A percentile compares a stretch with the other conserved stretches of the same genome.
These are phyloP conservation scores for Drosophila nr. medialis DNA, from an alignment of 2,888 invertebrate genomes.

Conservation along the genomic window DNA sequence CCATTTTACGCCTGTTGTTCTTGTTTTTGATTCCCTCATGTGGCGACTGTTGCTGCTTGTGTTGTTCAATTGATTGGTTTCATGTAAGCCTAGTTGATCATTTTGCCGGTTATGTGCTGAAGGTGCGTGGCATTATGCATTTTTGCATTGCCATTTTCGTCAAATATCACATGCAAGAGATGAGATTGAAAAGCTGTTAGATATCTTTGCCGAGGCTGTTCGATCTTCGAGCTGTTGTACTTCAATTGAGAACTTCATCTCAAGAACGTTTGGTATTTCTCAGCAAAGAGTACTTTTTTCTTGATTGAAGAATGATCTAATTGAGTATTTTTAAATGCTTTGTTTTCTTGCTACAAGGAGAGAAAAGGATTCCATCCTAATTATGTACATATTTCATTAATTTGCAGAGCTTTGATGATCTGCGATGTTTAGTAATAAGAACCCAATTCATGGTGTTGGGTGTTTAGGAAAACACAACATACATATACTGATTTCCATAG, in stretches of 20 bases:
- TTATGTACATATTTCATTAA: not conserved
- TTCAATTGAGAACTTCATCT: not conserved
- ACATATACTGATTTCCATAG: conserved; percentile 5
- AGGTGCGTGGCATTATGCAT: not conserved
- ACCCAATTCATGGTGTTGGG: not conserved
- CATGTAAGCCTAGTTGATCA: conserved; percentile 8
- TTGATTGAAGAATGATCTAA: not conserved
- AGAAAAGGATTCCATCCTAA: not conserved
- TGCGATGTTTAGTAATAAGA: not conserved
- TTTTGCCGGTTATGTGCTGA: not conserved
- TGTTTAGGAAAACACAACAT: conserved; percentile 9
- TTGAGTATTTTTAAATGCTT: not conserved
- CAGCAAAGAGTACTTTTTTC: not conserved
- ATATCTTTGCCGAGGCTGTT: not conserved
- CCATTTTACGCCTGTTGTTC: conserved; percentile 46
- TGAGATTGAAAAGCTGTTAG: not conserved
- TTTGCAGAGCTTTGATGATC: not conserved
- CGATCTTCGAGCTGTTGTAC: not conserved
- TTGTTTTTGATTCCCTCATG: conserved; percentile 1
- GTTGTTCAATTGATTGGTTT: conserved; percentile 31
- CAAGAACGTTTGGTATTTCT: not conserved
- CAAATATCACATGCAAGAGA: not conserved
- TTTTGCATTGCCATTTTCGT: not conserved
- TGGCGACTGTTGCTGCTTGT: conserved; percentile 1
- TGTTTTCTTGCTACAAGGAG: not conserved